Base-by-base conservation (phyloP, 1,140 invertebrate species). In the Palaemon carinicauda region DNA sequence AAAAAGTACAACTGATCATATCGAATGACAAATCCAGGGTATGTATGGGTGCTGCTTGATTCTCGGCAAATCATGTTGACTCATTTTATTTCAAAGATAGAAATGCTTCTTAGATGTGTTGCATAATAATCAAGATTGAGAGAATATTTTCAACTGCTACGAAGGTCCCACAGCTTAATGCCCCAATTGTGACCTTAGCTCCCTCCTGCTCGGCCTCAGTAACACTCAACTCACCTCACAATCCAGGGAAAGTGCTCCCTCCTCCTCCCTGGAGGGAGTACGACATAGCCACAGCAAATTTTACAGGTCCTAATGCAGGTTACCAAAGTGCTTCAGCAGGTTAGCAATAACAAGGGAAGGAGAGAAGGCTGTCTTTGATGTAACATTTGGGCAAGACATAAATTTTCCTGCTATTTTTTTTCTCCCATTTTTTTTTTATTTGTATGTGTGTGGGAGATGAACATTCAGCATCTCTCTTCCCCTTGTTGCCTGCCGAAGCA, bases 281-380 rank as follows among this genome's bases (percentile, higher is more conserved):
- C 74, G 50, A 80, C 84, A 80, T 82, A 75, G 80, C 80, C 85
- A 87, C 85, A 87, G 85, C 65, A 87, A 87, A 87, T 87, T 87
- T 82, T 81, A 87, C 85, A 87, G 85, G 85, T 87, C 77, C 77
- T 86, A 86, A 80, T 86, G 80, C 84, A 86, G 84, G 84, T 87
- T 81, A 87, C 85, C 85, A 87, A 87, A 87, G 79, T 87, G 85
- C 53, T 53, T 17, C 56, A 19, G 53, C 53, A 60, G 85, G 85
- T 56, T 77, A 87, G 15, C 85, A 87, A 74, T 81, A 87, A 81
- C 85, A 77, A 87, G 85, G 85, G 85, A 56, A n/a, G 69, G 85
- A 81, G 79, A 81, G 79, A 60, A 15, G 12, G 24, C 21, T 50
- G 31, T n/a, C n/a, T n/a, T n/a, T n/a, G n/a, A 51, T 41, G 29